A percentile compares a stretch with the other conserved stretches of the same genome.
phyloP scores from a whole-genome alignment of 2,888 invertebrate species.

The Drosophila borealis region DNA sequence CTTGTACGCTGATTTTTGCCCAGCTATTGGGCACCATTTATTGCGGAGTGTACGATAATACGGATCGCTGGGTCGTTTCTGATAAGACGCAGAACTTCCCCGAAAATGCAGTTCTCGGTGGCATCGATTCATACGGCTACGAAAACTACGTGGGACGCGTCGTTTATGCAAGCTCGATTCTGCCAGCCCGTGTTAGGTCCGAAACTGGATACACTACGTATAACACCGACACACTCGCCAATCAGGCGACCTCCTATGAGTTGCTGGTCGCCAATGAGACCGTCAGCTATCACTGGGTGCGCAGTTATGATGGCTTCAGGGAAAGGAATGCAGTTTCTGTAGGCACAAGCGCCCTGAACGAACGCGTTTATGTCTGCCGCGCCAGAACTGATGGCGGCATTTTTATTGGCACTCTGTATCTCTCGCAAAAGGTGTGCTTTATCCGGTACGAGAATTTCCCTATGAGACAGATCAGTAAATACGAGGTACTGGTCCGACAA shows the following conservation, averaged over 20 bases:
- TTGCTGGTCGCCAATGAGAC: slow-evolving; percentile 15
- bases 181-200: slow-evolving; percentile 51
- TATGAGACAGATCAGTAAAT: slow-evolving; percentile 25
- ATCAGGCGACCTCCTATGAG: background rate
- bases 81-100: slow-evolving; percentile 36
- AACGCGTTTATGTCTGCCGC: slow-evolving; percentile 48
- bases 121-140: slow-evolving; percentile 46
- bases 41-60: slow-evolving; percentile 33
- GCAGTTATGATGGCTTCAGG: slow-evolving; percentile 42
- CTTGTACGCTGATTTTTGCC: slow-evolving; percentile 7
- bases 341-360: slow-evolving; percentile 36
- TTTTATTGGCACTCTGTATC: slow-evolving; percentile 38
- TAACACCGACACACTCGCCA: slow-evolving; percentile 9
- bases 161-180: background rate
- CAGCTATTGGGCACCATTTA: slow-evolving; percentile 40
- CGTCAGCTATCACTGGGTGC: slow-evolving; percentile 6
- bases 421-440: slow-evolving; percentile 14
- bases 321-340: slow-evolving; percentile 46
- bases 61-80: slow-evolving; percentile 35
- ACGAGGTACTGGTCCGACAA: slow-evolving; percentile 44
- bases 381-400: slow-evolving; percentile 4
- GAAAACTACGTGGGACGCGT: slow-evolving; percentile 53
- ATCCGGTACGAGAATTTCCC: slow-evolving; percentile 22
- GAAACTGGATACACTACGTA: slow-evolving; percentile 33
- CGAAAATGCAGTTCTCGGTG: slow-evolving; percentile 38